Conservation (phyloP, 30 jellyfish, hydroid and myxozoan species). For the Catostylus mosaicus region DNA sequence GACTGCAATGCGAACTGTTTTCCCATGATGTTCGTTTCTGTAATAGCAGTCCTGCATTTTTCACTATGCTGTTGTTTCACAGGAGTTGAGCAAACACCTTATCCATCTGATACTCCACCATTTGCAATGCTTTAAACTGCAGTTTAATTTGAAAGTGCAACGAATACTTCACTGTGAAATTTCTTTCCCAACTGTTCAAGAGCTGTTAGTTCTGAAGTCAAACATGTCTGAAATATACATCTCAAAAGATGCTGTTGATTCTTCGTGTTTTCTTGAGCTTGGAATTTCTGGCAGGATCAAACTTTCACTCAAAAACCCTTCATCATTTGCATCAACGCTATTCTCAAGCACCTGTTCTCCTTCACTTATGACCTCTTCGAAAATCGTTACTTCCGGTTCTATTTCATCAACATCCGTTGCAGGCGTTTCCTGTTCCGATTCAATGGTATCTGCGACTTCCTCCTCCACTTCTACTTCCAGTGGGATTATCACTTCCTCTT, state of each 20-base stretch:
- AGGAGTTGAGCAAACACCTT: too few relatives aligned
- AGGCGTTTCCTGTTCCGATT: background rate
- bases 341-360: background rate
- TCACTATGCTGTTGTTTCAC: too few relatives aligned
- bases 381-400: background rate
- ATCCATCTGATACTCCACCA: too few relatives aligned
- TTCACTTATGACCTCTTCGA: background rate
- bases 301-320: background rate
- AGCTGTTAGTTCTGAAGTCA: conserved; percentile 14
- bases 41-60: too few relatives aligned
- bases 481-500: background rate
- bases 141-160: too few relatives aligned
- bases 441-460: background rate
- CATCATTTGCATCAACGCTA: background rate
- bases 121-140: too few relatives aligned
- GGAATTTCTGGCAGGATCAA: background rate
- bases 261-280: background rate
- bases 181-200: background rate
- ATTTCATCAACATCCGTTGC: background rate
- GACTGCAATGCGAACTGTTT: too few relatives aligned
- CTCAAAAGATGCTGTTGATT: conserved; percentile 1
- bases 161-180: background rate
- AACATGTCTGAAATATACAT: conserved; percentile 1
- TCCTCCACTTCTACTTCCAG: background rate
- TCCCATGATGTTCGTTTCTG: too few relatives aligned